Conservation (phyloP, 2,113 vertebrate genomes). For the Cygnus buccinator region DNA sequence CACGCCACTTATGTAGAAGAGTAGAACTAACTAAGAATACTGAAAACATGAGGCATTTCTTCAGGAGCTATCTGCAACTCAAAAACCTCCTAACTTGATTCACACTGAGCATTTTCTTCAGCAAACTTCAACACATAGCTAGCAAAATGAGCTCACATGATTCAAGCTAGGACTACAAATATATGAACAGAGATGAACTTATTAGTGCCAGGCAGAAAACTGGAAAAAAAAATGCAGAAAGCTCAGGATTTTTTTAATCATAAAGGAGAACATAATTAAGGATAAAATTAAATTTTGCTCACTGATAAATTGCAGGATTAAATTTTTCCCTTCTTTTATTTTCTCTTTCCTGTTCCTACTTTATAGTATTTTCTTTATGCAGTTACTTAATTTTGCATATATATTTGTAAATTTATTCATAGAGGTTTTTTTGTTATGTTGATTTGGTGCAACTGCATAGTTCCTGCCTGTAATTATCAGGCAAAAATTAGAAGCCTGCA, state of each 20-base stretch:
- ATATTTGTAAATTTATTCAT: neutral
- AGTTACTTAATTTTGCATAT: neutral
- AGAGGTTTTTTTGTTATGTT: neutral
- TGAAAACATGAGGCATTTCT: constrained; percentile 14
- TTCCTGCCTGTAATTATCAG: neutral
- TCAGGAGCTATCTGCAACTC: constrained; percentile 6
- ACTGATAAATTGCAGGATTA: neutral
- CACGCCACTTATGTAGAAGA: neutral
- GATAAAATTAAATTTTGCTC: constrained; percentile 9
- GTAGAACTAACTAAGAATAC: constrained; percentile 42
- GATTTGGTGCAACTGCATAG: neutral
- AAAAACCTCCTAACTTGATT: neutral
- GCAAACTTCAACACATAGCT: neutral
- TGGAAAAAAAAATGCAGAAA: neutral
- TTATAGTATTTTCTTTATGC: neutral
- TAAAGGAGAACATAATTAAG: neutral
- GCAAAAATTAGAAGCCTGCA: neutral
- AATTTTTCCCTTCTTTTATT: neutral
- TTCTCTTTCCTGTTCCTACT: neutral
- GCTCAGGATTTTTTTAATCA: neutral
- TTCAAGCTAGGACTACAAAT: neutral
- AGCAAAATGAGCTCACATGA: neutral
- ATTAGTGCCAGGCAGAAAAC: neutral
- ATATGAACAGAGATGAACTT: neutral
- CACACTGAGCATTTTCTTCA: neutral